phyloP scores from a whole-genome alignment of 2,888 invertebrate genomes.

The Drosophila dives region DNA sequence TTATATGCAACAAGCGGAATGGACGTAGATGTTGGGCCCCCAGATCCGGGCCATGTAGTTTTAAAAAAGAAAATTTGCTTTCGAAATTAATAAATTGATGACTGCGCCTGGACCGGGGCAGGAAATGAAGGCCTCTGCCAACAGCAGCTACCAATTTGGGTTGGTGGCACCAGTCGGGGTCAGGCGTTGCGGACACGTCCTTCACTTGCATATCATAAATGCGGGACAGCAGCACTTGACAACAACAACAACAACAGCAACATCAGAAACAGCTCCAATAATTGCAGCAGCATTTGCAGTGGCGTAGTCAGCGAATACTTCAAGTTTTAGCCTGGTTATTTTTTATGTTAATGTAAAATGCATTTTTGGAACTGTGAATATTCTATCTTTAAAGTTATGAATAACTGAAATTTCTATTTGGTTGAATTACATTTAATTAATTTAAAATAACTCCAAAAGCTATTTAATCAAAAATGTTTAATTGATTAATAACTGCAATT shows the following conservation, averaged over 20 bases:
- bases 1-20: slow-evolving; percentile 71
- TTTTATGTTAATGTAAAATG: no score
- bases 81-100: slow-evolving; percentile 79
- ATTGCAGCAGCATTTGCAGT: slow-evolving; percentile 8
- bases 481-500: no score
- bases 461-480: no score
- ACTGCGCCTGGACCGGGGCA: slow-evolving; percentile 50
- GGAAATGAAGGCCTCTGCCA: slow-evolving; percentile 60
- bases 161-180: slow-evolving; percentile 14
- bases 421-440: no score
- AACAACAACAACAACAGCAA: slow-evolving; percentile 4
- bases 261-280: not conserved
- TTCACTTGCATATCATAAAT: slow-evolving; percentile 57
- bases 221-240: slow-evolving; percentile 44
- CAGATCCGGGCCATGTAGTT: slow-evolving; percentile 51
- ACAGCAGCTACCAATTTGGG: slow-evolving; percentile 48
- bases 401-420: no score
- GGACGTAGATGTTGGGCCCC: slow-evolving; percentile 6
- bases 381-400: not conserved
- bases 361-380: not conserved
- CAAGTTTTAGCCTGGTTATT: not conserved
- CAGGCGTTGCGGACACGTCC: slow-evolving; percentile 48
- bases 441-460: no score
- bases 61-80: slow-evolving; percentile 73
- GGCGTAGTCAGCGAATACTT: slow-evolving; percentile 26